These are phyloP conservation scores for Mactra quadrangularis DNA, from an alignment of 1,140 invertebrate species.

Conservation along the genomic window DNA sequence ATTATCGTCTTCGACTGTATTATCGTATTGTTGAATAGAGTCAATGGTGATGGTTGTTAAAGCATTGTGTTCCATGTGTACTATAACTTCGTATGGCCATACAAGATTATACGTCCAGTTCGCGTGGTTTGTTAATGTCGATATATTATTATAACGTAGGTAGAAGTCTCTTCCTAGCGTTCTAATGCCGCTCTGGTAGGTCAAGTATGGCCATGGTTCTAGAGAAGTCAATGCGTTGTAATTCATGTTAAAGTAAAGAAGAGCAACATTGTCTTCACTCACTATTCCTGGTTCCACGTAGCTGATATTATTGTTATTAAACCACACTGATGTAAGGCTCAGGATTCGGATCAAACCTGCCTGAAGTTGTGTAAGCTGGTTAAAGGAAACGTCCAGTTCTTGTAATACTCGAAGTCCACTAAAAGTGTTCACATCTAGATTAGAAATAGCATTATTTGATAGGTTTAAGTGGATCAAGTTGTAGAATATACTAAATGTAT, in stretches of 20 bases:
- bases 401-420: not conserved
- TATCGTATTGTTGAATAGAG: not conserved
- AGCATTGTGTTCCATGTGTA: conserved; percentile 27
- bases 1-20: not conserved
- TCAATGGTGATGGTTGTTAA: not conserved
- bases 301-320: conserved; percentile 55
- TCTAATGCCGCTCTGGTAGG: not conserved
- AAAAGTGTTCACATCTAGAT: conserved; percentile 18
- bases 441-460: conserved; percentile 8
- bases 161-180: conserved; percentile 5
- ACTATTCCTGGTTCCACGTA: conserved; percentile 36
- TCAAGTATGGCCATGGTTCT: conserved; percentile 41
- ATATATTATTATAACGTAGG: conserved; percentile 30
- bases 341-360: conserved; percentile 16
- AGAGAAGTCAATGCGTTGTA: conserved; percentile 40
- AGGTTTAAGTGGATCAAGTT: conserved; percentile 13
- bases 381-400: conserved; percentile 16
- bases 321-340: conserved; percentile 1
- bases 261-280: not conserved
- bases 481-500: conserved; percentile 22
- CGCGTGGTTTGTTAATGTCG: conserved; percentile 18
- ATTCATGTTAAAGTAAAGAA: conserved; percentile 30
- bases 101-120: conserved; percentile 40
- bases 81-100: conserved; percentile 36
- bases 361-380: conserved; percentile 19